Conservation (phyloP, 1,140 invertebrate species). For the Condylostylus longicornis region DNA sequence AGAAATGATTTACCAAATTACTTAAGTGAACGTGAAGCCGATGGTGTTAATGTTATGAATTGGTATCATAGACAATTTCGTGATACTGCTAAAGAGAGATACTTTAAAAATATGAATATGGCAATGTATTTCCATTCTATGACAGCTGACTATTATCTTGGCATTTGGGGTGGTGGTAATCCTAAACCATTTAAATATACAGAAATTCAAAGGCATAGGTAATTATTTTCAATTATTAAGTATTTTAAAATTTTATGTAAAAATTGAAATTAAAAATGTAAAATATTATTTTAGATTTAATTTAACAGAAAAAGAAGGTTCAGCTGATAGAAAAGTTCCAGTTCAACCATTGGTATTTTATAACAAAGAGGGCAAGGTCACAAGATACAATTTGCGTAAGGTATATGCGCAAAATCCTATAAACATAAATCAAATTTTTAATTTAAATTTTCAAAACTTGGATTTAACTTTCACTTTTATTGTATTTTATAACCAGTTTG, state of each 20-base stretch:
- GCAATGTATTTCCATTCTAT: conserved; percentile 91
- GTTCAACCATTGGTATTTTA: conserved; percentile 89
- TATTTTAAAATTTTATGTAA: background rate
- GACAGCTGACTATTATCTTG: conserved; percentile 94
- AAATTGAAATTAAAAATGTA: background rate
- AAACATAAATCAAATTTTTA: background rate
- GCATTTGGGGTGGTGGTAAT: conserved; percentile 85
- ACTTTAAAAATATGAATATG: conserved; percentile 96
- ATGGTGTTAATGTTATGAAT: conserved; percentile 91
- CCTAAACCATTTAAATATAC: conserved; percentile 96
- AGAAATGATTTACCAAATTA: conserved; percentile 91
- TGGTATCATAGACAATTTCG: conserved; percentile 97
- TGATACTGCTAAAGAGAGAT: conserved; percentile 82
- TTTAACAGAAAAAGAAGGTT: conserved; percentile 76
- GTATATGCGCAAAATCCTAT: conserved; percentile 29
- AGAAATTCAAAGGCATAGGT: conserved; percentile 82
- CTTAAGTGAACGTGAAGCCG: conserved; percentile 87
- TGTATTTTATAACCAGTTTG: conserved; percentile 47
- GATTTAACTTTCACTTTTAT: background rate
- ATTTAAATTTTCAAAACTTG: conserved; percentile 1
- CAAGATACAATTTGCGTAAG: conserved; percentile 77
- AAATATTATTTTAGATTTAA: conserved; percentile 44
- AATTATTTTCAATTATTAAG: conserved; percentile 10
- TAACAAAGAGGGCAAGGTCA: conserved; percentile 67
- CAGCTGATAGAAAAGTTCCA: conserved; percentile 90